Evolutionary conservation across 2,113 vertebrate species (phyloP), one percentile per base, ranked within the genome.

Genomic region (Sturnira hondurensis): DNA sequence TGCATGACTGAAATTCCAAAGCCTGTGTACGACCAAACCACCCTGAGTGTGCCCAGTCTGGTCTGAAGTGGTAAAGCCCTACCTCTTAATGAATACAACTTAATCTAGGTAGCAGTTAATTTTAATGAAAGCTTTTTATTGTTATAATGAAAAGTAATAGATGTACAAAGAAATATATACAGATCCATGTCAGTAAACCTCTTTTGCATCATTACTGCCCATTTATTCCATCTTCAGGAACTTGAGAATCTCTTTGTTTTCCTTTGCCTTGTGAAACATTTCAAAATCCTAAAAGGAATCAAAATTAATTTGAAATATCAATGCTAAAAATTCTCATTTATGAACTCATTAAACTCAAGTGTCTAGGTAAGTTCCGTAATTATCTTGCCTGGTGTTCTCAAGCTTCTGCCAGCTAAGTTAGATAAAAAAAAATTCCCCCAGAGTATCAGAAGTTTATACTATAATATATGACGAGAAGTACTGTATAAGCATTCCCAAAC

Each of bases 191-290:
- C 14, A n/a, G 9, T 78, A 38, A 78, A 83, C 13, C 47, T 70
- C 19, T 89, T 47, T 83, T 92, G 26, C 78, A 20, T 71, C 31
- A 63, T 67, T 56, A 85, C 17, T 61, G 19, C 16, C 17, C 16
- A 26, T 93, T 95, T 41, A 91, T 63, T 96, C 33, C 17, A 95
- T 7, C 82, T 95, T 91, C 77, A 94, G 36, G 78, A 98, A 97
- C 86, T 54, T 56, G n/a, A 70, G 20, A 63, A 86, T 76, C 41
- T 97, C 61, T 81, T 95, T 45, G 1, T 92, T 93, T 78, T 92
- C 81, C n/a, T 83, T 91, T 41, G 67, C 70, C 76, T 71, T 28
- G 12, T 61, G 12, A 31, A 98, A 71, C 80, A 61, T 93, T 88
- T 96, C 45, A 41, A 94, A 97, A 83, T 86, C 96, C 94, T 96